Conservation (phyloP, 1,140 invertebrate genomes). For the Sycophaga agraensis region DNA sequence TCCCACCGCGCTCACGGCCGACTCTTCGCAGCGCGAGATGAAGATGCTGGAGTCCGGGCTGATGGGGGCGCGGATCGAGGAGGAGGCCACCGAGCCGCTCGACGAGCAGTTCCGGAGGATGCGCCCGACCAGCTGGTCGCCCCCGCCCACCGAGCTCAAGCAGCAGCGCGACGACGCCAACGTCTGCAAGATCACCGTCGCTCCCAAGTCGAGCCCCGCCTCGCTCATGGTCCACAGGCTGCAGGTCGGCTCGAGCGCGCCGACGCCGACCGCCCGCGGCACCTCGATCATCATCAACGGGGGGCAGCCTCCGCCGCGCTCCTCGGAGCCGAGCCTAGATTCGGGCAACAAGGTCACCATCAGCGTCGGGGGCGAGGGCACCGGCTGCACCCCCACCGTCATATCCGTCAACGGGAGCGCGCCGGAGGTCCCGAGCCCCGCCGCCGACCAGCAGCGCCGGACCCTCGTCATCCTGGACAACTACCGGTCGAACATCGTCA, state of each 20-base stretch:
- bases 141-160: conserved; percentile 35
- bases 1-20: too few species aligned
- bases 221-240: conserved; percentile 60
- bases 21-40: neutral
- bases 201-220: conserved; percentile 43
- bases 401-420: conserved; percentile 45
- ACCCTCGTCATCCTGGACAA: conserved; percentile 55
- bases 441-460: conserved; percentile 42
- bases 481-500: conserved; percentile 52
- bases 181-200: conserved; percentile 54
- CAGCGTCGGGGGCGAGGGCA: conserved; percentile 53
- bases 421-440: neutral
- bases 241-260: conserved; percentile 39
- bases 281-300: conserved; percentile 77
- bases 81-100: neutral
- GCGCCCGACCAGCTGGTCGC: conserved; percentile 53
- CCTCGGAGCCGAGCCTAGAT: conserved; percentile 52
- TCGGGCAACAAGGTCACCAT: conserved; percentile 54
- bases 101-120: conserved; percentile 46
- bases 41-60: neutral
- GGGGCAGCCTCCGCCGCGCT: conserved; percentile 67
- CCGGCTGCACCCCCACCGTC: conserved; percentile 53
- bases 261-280: conserved; percentile 57
- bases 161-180: conserved; percentile 31
- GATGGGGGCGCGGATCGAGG: neutral